phyloP scores from a whole-genome alignment of 2,888 invertebrate genomes.

The Noctua pronuba region DNA sequence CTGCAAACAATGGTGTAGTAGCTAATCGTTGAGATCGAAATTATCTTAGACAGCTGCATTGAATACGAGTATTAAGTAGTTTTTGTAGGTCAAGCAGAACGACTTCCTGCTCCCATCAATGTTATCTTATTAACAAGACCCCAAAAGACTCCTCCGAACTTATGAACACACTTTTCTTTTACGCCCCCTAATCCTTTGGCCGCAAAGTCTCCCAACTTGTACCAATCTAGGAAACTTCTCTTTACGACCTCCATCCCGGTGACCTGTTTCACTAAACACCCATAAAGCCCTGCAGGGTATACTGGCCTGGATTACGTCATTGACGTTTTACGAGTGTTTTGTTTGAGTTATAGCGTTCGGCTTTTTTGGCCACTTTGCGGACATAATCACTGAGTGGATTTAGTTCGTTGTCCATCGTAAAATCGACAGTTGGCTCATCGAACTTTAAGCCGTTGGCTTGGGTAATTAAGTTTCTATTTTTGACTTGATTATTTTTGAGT shows the following conservation, averaged over 20 bases:
- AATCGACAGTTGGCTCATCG: conserved; percentile 53
- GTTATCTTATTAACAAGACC: conserved; percentile 5
- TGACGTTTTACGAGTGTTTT: conserved; percentile 74
- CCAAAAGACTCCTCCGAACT: conserved; percentile 20
- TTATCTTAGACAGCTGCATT: not conserved
- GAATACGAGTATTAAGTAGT: not conserved
- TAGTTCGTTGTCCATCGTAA: conserved; percentile 60
- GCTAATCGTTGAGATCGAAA: not conserved
- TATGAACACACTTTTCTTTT: conserved; percentile 29
- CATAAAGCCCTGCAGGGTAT: conserved; percentile 79
- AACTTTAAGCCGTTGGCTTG: conserved; percentile 29
- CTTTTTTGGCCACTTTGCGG: conserved; percentile 66
- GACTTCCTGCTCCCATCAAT: not conserved
- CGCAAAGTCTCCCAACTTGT: conserved; percentile 63
- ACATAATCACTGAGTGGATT: conserved; percentile 62
- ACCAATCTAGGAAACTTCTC: conserved; percentile 75
- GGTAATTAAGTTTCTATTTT: conserved; percentile 46
- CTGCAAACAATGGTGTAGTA: not conserved
- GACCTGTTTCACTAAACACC: conserved; percentile 81
- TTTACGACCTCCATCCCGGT: conserved; percentile 77
- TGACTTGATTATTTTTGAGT: conserved; percentile 25
- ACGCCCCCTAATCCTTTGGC: conserved; percentile 23
- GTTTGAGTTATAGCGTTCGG: conserved; percentile 65
- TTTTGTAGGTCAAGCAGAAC: not conserved
- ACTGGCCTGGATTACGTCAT: conserved; percentile 78